These are phyloP conservation scores for Troilus luridus DNA, from an alignment of 2,888 invertebrate genomes.

Conservation along the genomic window DNA sequence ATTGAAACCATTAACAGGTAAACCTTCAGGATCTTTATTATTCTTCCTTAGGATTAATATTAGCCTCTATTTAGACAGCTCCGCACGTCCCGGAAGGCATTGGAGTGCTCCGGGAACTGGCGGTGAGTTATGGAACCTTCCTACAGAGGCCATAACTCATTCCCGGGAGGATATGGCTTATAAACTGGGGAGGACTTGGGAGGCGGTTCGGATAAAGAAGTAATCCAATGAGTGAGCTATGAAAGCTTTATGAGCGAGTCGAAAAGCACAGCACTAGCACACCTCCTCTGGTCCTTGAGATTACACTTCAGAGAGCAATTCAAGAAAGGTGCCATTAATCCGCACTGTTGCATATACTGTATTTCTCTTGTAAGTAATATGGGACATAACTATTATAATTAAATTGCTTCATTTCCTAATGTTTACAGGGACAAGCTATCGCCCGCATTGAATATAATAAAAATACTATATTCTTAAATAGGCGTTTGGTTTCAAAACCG, in stretches of 20 bases:
- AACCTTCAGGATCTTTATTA: neutral
- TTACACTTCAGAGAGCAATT: neutral
- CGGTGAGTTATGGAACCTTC: neutral
- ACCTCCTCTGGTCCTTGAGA: neutral
- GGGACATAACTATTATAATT: neutral
- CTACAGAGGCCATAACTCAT: neutral
- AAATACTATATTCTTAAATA: too few relatives aligned
- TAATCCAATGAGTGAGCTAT: conserved; percentile 13
- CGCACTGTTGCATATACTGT: neutral
- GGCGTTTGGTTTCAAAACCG: too few relatives aligned
- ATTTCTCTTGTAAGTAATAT: neutral
- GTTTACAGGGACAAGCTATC: too few relatives aligned
- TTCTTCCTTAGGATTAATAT: neutral
- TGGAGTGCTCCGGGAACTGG: neutral
- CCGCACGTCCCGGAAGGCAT: neutral
- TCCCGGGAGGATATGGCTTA: neutral
- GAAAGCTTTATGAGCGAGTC: neutral
- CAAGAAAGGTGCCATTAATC: neutral
- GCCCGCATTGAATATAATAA: too few relatives aligned
- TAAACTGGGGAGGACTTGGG: neutral
- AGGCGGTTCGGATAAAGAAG: conserved; percentile 16
- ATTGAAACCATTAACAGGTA: neutral
- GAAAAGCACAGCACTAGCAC: neutral
- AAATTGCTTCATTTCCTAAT: too few relatives aligned
- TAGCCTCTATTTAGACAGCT: neutral